A percentile compares a stretch with the other conserved stretches of the same genome.
phyloP scores from a whole-genome alignment of 2,797 vertebrate genomes.

The Microchirus variegatus region DNA sequence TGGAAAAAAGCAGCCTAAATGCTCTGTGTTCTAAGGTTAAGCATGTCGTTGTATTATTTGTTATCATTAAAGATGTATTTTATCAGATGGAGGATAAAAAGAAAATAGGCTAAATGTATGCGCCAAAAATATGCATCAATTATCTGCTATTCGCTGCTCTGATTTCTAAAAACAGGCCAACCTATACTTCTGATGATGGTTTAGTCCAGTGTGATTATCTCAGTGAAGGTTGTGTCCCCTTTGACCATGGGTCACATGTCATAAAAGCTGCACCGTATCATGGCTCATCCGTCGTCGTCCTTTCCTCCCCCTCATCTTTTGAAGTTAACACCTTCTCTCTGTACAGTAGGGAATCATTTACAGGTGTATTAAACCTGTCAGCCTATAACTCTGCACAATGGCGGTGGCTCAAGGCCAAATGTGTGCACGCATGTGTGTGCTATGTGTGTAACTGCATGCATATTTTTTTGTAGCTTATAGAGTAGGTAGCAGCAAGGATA shows the following conservation, averaged over 20 bases:
- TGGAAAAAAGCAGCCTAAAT: too few species aligned
- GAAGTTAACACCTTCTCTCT: conserved; percentile 63
- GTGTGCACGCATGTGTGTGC: conserved; percentile 30
- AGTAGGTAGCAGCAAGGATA: conserved; percentile 51
- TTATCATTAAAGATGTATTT: too few species aligned
- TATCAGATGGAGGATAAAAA: too few species aligned
- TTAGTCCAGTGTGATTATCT: too few species aligned
- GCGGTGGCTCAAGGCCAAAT: conserved; percentile 65
- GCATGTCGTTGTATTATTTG: too few species aligned
- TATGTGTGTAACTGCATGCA: conserved; percentile 12
- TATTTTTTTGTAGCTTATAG: conserved; percentile 34
- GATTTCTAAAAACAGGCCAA: too few species aligned
- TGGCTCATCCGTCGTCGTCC: conserved; percentile 17
- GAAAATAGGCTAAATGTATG: too few species aligned
- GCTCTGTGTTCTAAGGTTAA: too few species aligned
- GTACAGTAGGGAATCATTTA: conserved; percentile 67
- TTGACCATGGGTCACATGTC: conserved; percentile 39
- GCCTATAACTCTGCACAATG: conserved; percentile 65
- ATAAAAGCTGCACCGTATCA: conserved; percentile 27
- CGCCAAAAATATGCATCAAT: too few species aligned
- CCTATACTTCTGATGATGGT: too few species aligned
- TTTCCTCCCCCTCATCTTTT: conserved; percentile 48
- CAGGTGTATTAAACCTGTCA: conserved; percentile 71
- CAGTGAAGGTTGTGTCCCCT: conserved; percentile 3
- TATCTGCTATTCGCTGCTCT: too few species aligned